Evolutionary conservation across 2,113 vertebrate species (phyloP).

Genomic region (Cnemophilus loriae): DNA sequence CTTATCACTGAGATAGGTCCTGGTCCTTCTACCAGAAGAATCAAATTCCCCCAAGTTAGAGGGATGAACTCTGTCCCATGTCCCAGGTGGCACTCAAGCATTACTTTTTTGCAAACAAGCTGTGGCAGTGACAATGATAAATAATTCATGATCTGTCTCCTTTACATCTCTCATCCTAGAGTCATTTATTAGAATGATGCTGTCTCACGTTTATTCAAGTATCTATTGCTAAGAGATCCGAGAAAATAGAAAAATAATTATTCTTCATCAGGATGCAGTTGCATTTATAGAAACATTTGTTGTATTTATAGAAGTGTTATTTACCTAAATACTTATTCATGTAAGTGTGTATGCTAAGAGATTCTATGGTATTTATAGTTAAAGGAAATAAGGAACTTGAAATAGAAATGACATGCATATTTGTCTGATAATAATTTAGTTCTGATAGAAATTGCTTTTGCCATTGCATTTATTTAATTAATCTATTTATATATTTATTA

Average conservation of each 20-base stretch:
- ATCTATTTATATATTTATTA: neutral
- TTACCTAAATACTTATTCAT: neutral
- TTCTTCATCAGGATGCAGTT: slow-evolving; percentile 14
- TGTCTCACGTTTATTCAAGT: slow-evolving; percentile 22
- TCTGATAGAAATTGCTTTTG: neutral
- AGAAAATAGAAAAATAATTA: slow-evolving; percentile 55
- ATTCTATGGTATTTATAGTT: slow-evolving; percentile 4
- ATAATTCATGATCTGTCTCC: neutral
- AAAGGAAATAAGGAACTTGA: neutral
- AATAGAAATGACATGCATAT: neutral
- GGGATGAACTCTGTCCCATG: neutral
- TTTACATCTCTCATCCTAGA: neutral
- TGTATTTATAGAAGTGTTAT: slow-evolving; percentile 35
- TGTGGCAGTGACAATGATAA: neutral
- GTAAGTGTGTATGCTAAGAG: neutral
- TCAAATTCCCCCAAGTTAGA: neutral
- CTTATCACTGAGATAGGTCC: neutral
- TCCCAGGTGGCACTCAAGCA: neutral
- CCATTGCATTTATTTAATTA: neutral
- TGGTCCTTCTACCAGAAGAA: neutral
- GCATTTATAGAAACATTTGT: slow-evolving; percentile 24
- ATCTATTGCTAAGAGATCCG: neutral
- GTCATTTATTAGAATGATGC: neutral
- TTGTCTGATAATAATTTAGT: neutral
- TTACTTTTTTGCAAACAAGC: neutral